Conservation (phyloP, 2,888 invertebrate genomes). For the Dasysyrphus albostriatus region DNA sequence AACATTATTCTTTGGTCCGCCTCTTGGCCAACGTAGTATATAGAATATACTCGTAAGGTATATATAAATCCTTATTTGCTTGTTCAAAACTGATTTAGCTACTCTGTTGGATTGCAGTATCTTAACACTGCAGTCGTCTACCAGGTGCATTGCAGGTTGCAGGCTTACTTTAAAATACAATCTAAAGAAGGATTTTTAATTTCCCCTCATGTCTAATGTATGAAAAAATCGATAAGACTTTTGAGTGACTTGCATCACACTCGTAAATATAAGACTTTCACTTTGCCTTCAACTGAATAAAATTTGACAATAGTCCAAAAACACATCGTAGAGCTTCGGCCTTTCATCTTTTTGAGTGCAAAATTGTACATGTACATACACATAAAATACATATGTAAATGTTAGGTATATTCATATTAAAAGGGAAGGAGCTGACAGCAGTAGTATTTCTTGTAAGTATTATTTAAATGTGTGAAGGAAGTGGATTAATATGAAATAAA, state of each 20-base stretch:
- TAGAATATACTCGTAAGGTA: not conserved
- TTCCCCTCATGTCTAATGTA: not conserved
- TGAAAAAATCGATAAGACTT: conserved; percentile 13
- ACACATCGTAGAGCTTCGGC: not conserved
- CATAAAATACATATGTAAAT: too few relatives aligned
- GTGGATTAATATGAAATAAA: too few relatives aligned
- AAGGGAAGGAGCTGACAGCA: too few relatives aligned
- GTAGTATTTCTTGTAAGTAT: too few relatives aligned
- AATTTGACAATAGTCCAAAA: conserved; percentile 7
- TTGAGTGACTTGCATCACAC: not conserved
- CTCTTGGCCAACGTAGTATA: too few relatives aligned
- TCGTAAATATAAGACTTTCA: not conserved
- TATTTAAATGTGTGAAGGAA: too few relatives aligned
- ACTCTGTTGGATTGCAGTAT: not conserved
- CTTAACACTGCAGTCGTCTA: not conserved
- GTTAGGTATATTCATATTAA: too few relatives aligned
- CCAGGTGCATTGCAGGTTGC: not conserved
- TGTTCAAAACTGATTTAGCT: not conserved
- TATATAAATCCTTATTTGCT: not conserved
- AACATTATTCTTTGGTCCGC: too few relatives aligned
- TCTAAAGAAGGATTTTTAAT: not conserved
- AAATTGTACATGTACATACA: too few relatives aligned
- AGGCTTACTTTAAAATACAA: not conserved
- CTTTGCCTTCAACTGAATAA: not conserved
- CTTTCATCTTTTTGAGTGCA: not conserved